A percentile compares a stretch with the other conserved stretches of the same genome.
Conservation (phyloP, 2,113 vertebrate genomes). For the Gobiocypris rarus region DNA sequence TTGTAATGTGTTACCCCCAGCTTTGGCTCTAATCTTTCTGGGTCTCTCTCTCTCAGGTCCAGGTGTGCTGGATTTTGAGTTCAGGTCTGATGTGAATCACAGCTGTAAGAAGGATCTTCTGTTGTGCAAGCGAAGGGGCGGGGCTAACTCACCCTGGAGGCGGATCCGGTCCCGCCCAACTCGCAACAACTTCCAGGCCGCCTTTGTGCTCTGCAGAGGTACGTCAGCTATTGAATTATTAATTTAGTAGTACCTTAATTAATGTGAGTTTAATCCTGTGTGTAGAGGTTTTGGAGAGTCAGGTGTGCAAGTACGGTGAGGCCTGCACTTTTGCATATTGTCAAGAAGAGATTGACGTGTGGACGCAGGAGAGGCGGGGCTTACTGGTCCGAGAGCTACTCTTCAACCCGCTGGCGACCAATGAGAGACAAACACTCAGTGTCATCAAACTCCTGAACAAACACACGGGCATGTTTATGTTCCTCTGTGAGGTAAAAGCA, state of each 20-base stretch:
- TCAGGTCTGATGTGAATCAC: constrained; percentile 86
- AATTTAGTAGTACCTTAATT: constrained; percentile 10
- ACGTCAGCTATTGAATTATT: background rate
- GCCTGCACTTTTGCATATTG: constrained; percentile 95
- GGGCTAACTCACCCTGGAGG: constrained; percentile 83
- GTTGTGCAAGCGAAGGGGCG: constrained; percentile 79
- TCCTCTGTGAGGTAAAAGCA: constrained; percentile 88
- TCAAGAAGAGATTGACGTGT: constrained; percentile 97
- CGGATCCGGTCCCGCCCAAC: constrained; percentile 86
- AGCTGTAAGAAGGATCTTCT: constrained; percentile 85
- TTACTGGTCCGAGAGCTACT: constrained; percentile 86
- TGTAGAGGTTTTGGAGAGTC: constrained; percentile 86
- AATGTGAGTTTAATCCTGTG: background rate
- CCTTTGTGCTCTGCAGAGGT: constrained; percentile 93
- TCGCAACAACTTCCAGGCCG: constrained; percentile 82
- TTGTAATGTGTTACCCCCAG: too few relatives aligned
- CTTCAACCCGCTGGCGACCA: constrained; percentile 79
- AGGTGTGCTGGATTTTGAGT: constrained; percentile 82
- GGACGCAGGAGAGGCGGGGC: constrained; percentile 91
- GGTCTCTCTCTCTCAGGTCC: constrained; percentile 70
- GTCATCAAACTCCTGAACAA: constrained; percentile 85
- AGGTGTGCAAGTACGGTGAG: constrained; percentile 90
- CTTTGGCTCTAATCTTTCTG: too few relatives aligned
- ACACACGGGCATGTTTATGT: constrained; percentile 89
- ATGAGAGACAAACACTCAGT: constrained; percentile 80